These are phyloP conservation scores for Marmota monax DNA, from an alignment of 2,113 vertebrate genomes.

Conservation along the genomic window DNA sequence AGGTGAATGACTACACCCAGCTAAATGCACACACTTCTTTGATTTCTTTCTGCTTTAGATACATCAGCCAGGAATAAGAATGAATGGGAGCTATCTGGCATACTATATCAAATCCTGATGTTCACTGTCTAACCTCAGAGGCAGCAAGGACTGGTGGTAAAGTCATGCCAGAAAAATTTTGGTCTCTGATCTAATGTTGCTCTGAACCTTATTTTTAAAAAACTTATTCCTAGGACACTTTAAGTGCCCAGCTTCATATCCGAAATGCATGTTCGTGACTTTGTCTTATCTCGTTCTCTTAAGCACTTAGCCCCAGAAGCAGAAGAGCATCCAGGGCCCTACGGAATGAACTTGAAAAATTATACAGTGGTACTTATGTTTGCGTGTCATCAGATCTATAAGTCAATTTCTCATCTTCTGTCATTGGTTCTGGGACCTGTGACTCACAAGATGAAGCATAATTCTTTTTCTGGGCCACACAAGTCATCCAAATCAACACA, in stretches of 20 bases:
- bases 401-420: background rate
- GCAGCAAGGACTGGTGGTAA: background rate
- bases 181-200: background rate
- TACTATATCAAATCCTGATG: background rate
- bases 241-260: background rate
- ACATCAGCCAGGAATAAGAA: background rate
- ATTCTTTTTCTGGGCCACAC: background rate
- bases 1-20: background rate
- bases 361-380: background rate
- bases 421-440: background rate
- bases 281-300: background rate
- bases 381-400: background rate
- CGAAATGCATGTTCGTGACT: background rate
- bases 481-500: background rate
- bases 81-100: background rate
- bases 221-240: background rate
- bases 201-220: slow-evolving; percentile 2
- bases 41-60: background rate
- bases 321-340: background rate
- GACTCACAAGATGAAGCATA: background rate
- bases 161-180: background rate
- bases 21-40: background rate
- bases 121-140: background rate
- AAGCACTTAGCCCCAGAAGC: background rate
- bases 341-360: background rate